Evolutionary conservation across 2,113 vertebrate genomes (phyloP).

Genomic region (Amblyornis subalaris): DNA sequence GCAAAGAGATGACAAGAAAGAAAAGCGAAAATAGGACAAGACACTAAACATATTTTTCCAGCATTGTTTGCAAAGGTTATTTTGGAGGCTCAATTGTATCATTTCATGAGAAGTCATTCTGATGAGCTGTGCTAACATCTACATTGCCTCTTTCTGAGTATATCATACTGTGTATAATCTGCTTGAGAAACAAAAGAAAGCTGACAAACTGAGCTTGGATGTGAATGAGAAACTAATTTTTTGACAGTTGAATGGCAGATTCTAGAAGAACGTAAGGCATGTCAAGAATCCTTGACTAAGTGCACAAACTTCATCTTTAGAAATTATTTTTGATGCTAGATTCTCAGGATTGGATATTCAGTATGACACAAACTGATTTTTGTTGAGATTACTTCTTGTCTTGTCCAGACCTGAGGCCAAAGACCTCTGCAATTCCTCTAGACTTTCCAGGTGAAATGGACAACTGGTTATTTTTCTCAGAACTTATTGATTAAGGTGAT

Average conservation of each 20-base stretch:
- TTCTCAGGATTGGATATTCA: not conserved
- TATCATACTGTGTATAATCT: not conserved
- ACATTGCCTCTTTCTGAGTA: not conserved
- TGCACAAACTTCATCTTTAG: not conserved
- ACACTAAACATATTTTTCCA: not conserved
- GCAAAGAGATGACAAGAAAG: not conserved
- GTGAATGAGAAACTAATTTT: not conserved
- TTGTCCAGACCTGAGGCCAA: not conserved
- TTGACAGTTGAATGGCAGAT: slow-evolving; percentile 27
- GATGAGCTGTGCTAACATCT: not conserved
- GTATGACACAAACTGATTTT: not conserved
- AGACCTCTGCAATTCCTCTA: not conserved
- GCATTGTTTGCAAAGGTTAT: not conserved
- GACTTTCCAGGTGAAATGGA: not conserved
- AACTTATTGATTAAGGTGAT: not conserved
- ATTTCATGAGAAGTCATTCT: slow-evolving; percentile 4
- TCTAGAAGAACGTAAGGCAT: not conserved
- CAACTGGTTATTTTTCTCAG: not conserved
- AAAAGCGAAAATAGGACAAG: not conserved
- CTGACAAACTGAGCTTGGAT: slow-evolving; percentile 3
- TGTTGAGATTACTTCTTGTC: not conserved
- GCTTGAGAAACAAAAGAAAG: not conserved
- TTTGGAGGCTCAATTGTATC: not conserved
- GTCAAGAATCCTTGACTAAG: not conserved
- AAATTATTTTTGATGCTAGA: not conserved